Base-by-base conservation (phyloP, 2,888 invertebrate genomes). In the Achlya flavicornis region DNA sequence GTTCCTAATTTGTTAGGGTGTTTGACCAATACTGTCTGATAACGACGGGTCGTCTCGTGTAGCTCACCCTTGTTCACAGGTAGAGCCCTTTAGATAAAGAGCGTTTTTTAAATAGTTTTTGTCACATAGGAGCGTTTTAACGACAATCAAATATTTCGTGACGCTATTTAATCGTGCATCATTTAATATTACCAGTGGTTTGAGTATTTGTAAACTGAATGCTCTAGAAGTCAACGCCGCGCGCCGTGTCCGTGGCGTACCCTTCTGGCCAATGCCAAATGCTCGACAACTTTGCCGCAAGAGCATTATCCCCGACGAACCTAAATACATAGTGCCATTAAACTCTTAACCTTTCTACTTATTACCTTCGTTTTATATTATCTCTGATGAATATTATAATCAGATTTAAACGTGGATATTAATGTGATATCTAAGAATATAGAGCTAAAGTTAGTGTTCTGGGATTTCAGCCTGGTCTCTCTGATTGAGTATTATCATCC, bases 11-110 rank as follows among this genome's bases (percentile, higher is more conserved):
- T 70, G 73, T 68, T 68, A 63, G 75, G 75, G 62, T 76, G 64
- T 71, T 67, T 73, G 67, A 65, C 66, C 66, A 68, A 71, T 68
- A 72, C 68, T 67, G 71, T 62, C 69, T 68, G 75, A 79, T 83
- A 77, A 77, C 35, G 74, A 70, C 41, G 41, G 74, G 73, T 71
- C 73, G 75, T 72, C 12, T 11, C 71, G 66, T 65, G 61, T 62
- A 72, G 69, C 73, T 48, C 6, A 48, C 16, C 73, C 74, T 77
- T 74, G 74, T 63, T 71, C 64, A 66, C 78, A 79, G 80, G 82
- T 80, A 80, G 77, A 64, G 68, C 65, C 26, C 26, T 62, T 66
- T 69, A 70, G 60, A 59, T 41, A 58, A 63, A 63, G 38, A 58
- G 19, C 16, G 11, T 11, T 41, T 11, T 43, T 53, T 19, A 16